phyloP scores from a whole-genome alignment of 2,113 vertebrate species.

The Alligator mississippiensis region DNA sequence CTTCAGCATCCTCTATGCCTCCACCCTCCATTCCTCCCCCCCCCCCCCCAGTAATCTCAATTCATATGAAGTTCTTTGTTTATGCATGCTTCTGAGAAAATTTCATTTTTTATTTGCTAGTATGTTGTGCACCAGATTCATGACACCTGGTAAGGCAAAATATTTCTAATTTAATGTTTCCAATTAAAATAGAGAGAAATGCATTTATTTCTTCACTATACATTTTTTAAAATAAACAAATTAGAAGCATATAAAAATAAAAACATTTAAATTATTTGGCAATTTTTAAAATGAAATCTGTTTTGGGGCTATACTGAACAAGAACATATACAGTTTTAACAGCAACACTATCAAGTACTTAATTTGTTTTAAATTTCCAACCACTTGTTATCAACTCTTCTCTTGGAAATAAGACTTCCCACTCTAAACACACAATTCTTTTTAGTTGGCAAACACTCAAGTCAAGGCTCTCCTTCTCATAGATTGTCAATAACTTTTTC shows the following conservation, averaged over 20 bases:
- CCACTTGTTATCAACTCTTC: not conserved
- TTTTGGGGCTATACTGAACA: not conserved
- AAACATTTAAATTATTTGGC: not conserved
- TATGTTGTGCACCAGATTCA: not conserved
- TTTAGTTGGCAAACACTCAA: not conserved
- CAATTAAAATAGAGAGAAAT: not conserved
- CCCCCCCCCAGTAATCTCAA: not conserved
- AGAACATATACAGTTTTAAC: not conserved
- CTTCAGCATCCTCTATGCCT: not conserved
- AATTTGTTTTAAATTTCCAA: not conserved
- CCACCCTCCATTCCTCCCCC: not conserved
- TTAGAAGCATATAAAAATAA: not conserved
- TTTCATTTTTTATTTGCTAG: not conserved
- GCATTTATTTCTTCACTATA: not conserved
- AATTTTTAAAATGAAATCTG: not conserved
- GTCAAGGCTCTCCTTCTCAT: not conserved
- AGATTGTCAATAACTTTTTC: not conserved
- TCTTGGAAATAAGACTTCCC: not conserved
- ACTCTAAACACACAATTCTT: not conserved
- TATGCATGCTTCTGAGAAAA: not conserved
- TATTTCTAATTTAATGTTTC: not conserved
- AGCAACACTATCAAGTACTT: not conserved
- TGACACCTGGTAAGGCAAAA: not conserved
- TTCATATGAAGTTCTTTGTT: not conserved
- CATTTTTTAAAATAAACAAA: not conserved